phyloP scores from a whole-genome alignment of 2,888 invertebrate genomes.

The Pecten maximus region DNA sequence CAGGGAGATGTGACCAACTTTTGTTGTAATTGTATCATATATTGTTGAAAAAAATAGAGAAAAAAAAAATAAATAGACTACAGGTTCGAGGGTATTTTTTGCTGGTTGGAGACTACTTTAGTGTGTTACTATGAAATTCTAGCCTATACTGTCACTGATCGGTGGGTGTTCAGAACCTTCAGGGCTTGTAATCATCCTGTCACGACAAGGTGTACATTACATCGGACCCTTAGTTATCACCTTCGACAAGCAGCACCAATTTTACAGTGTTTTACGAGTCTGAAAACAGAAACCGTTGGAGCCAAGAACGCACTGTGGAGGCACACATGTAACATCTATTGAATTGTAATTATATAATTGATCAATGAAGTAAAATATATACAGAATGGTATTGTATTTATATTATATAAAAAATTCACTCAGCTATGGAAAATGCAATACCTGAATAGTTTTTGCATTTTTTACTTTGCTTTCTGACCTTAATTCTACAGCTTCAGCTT shows the following conservation, averaged over 20 bases:
- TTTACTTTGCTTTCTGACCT: background rate
- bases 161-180: background rate
- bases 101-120: background rate
- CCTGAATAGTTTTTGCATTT: background rate
- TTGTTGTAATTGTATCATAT: too few species aligned
- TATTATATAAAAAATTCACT: background rate
- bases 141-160: background rate
- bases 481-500: background rate
- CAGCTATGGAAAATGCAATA: background rate
- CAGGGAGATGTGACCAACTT: too few species aligned
- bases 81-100: background rate
- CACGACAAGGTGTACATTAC: background rate
- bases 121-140: background rate
- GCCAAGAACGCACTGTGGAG: background rate
- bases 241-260: background rate
- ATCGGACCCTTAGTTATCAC: background rate
- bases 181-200: background rate
- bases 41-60: too few species aligned
- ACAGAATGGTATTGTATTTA: background rate
- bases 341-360: background rate
- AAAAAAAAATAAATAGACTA: too few species aligned
- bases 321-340: background rate
- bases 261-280: constrained; percentile 27
- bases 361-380: background rate
- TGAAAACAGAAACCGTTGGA: background rate